These are phyloP conservation scores for Penaeus indicus DNA, from an alignment of 1,140 invertebrate genomes.

Conservation along the genomic window DNA sequence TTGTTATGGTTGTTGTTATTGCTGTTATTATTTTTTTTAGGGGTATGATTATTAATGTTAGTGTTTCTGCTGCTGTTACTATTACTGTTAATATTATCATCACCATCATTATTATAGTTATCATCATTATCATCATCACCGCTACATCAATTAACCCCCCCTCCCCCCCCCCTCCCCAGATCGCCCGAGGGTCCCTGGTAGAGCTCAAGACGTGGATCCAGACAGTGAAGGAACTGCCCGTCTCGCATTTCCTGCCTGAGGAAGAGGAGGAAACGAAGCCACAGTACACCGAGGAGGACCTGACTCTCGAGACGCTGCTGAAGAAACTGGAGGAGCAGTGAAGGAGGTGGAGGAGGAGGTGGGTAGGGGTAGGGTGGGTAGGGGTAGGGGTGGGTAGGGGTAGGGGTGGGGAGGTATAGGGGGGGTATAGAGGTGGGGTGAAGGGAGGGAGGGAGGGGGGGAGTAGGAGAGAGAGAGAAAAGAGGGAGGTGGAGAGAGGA, in stretches of 20 bases:
- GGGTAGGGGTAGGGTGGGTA: too few relatives aligned
- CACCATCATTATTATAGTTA: too few relatives aligned
- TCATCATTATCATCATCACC: not conserved
- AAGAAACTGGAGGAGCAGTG: not conserved
- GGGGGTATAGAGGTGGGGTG: not conserved
- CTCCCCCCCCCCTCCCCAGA: slow-evolving; percentile 27
- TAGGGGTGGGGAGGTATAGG: too few relatives aligned
- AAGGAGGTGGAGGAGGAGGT: not conserved
- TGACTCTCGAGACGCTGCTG: not conserved
- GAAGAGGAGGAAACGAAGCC: not conserved
- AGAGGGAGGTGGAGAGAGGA: not conserved
- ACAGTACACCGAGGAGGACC: not conserved
- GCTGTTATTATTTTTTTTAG: not conserved
- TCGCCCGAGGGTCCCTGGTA: slow-evolving; percentile 48
- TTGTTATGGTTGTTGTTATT: not conserved
- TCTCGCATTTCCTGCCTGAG: not conserved
- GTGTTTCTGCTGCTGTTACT: too few relatives aligned
- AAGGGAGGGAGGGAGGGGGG: not conserved
- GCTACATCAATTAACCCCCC: not conserved
- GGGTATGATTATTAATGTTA: not conserved
- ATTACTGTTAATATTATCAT: too few relatives aligned
- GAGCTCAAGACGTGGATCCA: slow-evolving; percentile 59
- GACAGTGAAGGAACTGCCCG: slow-evolving; percentile 38
- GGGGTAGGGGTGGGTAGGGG: too few relatives aligned
- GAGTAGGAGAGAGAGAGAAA: not conserved